Base-by-base conservation (phyloP, 2,797 vertebrate genomes). In the Graptemys geographica region DNA sequence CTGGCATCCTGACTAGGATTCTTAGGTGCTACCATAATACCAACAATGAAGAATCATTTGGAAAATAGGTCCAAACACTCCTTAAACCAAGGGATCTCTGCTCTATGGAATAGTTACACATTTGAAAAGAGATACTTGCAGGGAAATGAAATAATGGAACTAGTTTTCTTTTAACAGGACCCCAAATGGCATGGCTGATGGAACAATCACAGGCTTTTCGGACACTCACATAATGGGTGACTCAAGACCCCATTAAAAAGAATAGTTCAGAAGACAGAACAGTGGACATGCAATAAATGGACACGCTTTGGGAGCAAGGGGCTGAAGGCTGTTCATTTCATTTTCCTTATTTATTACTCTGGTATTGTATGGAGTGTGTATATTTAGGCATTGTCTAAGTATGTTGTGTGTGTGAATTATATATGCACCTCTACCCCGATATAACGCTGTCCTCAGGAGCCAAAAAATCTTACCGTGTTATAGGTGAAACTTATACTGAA, bases 351-450 rank as follows among this genome's bases (percentile, higher is more conserved):
- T 83, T 65, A 28, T 49, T 41, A 1, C 33, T 33, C 9, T 6
- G n/a, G 47, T 41, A 56, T n/a, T 1, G 0, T 0, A 2, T 80
- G 44, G 28, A 31, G 16, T 0, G 0, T 4, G 12, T 74, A 18
- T 23, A 55, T 57, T 84, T 55, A 33, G 52, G 81, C 16, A 4
- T 52, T 41, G 15, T 56, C 74, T 87, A 55, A 55, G 41, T 13
- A 55, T 52, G 49, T 59, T 72, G 33, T 27, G n/a, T 19, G 19
- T 76, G 19, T 21, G 37, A 25, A 6, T 11, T 11, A 53, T 18
- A 28, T n/a, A 11, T 79, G 4, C 44, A 44, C 44, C 44, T 44
- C 44, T 44, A 44, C 44, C 44, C 44, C 6, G 44, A 44, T 44
- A 44, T 44, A 44, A 44, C 44, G 44, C 44, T 44, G 44, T 44